Percentiles rank a stretch among this genome's conserved stretches.
Evolutionary conservation across 2,797 vertebrate genomes (phyloP).

Genomic region (Otolemur crassicaudatus): DNA sequence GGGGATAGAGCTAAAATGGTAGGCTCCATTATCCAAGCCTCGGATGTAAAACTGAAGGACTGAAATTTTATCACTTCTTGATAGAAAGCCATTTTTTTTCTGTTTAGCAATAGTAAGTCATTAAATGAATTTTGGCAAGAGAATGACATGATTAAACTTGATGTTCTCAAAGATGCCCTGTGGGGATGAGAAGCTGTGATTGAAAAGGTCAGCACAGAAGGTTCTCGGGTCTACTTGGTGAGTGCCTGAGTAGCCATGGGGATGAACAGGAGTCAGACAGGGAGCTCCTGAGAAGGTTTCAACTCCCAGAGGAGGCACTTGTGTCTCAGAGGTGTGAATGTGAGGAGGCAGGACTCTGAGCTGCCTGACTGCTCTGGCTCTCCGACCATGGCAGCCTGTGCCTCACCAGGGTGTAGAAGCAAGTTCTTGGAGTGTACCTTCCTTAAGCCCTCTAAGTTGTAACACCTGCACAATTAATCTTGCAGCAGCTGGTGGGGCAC

Average conservation of each 20-base stretch:
- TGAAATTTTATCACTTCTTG: not conserved
- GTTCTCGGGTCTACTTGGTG: not conserved
- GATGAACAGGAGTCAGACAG: no score
- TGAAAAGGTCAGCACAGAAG: not conserved
- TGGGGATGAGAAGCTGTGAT: not conserved
- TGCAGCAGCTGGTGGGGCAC: not conserved
- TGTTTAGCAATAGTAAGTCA: not conserved
- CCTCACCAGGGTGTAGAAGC: not conserved
- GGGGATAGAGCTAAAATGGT: not conserved
- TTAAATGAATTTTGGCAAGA: not conserved
- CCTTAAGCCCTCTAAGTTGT: not conserved
- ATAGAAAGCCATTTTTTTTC: slow-evolving; percentile 4
- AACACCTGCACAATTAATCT: not conserved
- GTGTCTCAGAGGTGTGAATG: not conserved
- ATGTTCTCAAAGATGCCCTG: not conserved
- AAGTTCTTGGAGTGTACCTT: not conserved
- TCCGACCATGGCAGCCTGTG: not conserved
- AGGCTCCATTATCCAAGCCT: not conserved
- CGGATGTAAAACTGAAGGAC: not conserved
- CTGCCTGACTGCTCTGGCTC: not conserved
- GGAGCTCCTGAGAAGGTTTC: not conserved
- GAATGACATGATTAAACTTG: not conserved
- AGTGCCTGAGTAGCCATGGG: not conserved
- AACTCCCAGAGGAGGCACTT: not conserved
- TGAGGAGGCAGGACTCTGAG: not conserved